Percentiles rank a stretch among this genome's conserved stretches.
Evolutionary conservation across 2,888 invertebrate genomes (phyloP).

Genomic region (Meiosimyza platycephala): DNA sequence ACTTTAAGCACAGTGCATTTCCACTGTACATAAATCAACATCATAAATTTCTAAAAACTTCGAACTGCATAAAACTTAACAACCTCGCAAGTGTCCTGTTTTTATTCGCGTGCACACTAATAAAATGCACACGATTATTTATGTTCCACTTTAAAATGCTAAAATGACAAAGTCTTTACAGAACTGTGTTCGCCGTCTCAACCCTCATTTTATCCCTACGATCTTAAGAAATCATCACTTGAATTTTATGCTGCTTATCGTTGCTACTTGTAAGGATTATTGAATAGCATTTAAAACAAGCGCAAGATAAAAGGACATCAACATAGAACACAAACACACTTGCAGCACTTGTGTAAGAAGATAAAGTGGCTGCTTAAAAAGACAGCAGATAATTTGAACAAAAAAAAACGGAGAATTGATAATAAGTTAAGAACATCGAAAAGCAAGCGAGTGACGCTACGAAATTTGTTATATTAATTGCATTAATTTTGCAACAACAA

Average conservation of each 20-base stretch:
- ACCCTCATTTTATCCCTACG: background rate
- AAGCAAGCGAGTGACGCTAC: background rate
- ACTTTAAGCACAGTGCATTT: background rate
- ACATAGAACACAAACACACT: too few species aligned
- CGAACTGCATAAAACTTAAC: too few species aligned
- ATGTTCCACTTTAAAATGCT: conserved; percentile 13
- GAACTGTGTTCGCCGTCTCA: background rate
- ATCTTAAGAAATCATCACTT: background rate
- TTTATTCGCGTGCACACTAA: background rate
- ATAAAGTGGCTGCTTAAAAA: conserved; percentile 6
- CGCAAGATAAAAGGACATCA: conserved; percentile 4
- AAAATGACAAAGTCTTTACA: background rate
- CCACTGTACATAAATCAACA: background rate
- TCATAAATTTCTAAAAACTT: too few species aligned
- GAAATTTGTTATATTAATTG: conserved; percentile 24
- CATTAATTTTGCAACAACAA: conserved; percentile 25
- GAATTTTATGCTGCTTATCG: conserved; percentile 11
- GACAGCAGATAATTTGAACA: background rate
- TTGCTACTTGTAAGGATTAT: conserved; percentile 54
- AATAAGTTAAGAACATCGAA: too few species aligned
- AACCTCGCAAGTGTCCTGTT: too few species aligned
- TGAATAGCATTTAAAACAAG: conserved; percentile 60
- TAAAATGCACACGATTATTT: conserved; percentile 6
- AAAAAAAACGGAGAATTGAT: background rate
- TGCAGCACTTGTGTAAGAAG: background rate